Conservation (phyloP, 1,140 invertebrate genomes). For the Onthophagus taurus region DNA sequence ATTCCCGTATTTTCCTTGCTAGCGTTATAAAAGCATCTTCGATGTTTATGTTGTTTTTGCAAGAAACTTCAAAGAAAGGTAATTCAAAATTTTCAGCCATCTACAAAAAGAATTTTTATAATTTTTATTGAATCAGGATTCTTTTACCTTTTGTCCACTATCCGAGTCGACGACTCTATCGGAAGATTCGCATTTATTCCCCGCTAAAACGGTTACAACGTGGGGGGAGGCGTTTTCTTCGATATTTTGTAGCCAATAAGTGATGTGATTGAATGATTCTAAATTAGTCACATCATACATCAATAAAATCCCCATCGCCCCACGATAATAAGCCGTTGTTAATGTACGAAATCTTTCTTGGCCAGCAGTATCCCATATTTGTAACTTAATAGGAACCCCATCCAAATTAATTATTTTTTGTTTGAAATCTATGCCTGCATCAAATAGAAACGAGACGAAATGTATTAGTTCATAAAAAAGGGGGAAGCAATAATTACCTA, state of each 20-base stretch:
- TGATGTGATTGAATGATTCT: conserved; percentile 78
- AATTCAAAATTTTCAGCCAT: conserved; percentile 85
- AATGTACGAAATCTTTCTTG: conserved; percentile 72
- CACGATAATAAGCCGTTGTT: conserved; percentile 79
- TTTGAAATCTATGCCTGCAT: conserved; percentile 76
- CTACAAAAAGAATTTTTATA: conserved; percentile 41
- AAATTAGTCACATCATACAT: conserved; percentile 82
- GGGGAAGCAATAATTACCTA: conserved; percentile 55
- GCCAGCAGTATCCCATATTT: conserved; percentile 75
- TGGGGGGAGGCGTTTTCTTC: conserved; percentile 80
- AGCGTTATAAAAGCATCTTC: conserved; percentile 77
- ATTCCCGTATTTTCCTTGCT: conserved; percentile 70
- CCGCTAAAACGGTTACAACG: conserved; percentile 73
- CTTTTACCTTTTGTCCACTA: conserved; percentile 62
- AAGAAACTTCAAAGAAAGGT: conserved; percentile 87
- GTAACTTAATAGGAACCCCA: conserved; percentile 74
- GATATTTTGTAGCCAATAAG: conserved; percentile 79
- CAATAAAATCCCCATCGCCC: conserved; percentile 77
- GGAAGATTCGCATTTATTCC: conserved; percentile 73
- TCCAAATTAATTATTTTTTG: conserved; percentile 82
- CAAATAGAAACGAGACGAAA: conserved; percentile 6
- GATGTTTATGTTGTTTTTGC: conserved; percentile 83
- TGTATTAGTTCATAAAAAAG: neutral
- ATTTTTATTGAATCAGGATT: conserved; percentile 1
- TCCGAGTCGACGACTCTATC: conserved; percentile 66